Evolutionary conservation across 37 sponge, comb jelly and placozoan species (phyloP), one percentile per base, ranked within the genome.

Genomic region (Theonella swinhoei): DNA sequence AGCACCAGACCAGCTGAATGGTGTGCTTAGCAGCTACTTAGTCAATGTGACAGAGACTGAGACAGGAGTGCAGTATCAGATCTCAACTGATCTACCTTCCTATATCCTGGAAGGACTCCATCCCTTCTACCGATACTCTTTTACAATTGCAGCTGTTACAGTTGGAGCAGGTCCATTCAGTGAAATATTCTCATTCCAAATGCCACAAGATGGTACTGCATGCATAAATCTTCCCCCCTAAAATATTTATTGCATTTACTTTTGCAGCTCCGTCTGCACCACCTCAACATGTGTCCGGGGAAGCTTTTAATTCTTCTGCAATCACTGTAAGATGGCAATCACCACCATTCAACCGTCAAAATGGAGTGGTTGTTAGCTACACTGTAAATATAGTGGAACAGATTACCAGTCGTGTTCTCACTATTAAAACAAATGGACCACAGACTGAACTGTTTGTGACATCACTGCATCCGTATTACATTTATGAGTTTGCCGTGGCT

Each of bases 101-200:
- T 39, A n/a, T 32, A 75, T 65, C 84, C 3, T 83, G 64, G 43
- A 83, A 19, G 3, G 33, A 41, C 33, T 83, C 76, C 24, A 83
- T 76, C 31, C 68, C 35, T 39, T 75, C 34, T 74, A 64, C 68
- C 73, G 33, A 42, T 64, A 40, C 28, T 36, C 75, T 39, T 75
- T n/a, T 3, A 74, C 1, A 8, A 35, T 32, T 2, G 75, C 65
- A 4, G 34, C 68, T 22, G 68, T 66, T 24, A 66, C 68, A 30
- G 68, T 66, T 30, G 68, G 68, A n/a, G 20, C 9, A 30, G 68
- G 68, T 22, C 54, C 54, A 47, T 47, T 47, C 54, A 47, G 54
- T 14, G 54, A 7, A 7, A 47, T 47, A 47, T 47, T 47, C 54
- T 47, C 54, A 14, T 14, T 47, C 11, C 54, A 47, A 47, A 47